Evolutionary conservation across 2,113 vertebrate species (phyloP).

Genomic region (Miniopterus natalensis): DNA sequence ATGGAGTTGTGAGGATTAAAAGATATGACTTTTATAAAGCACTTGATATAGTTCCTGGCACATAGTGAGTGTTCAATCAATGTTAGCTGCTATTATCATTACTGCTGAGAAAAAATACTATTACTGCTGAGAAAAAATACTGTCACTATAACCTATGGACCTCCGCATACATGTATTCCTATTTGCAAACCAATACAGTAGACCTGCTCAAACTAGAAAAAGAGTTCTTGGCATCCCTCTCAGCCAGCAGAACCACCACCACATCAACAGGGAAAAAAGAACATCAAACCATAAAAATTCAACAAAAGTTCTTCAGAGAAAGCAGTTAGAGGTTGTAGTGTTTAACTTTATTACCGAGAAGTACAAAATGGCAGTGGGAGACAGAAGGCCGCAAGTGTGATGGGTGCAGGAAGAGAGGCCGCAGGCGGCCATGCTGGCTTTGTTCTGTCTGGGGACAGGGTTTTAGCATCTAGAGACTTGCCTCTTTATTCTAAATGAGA

Average conservation of each 20-base stretch:
- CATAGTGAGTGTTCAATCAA: not conserved
- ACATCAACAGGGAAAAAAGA: not conserved
- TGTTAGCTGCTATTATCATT: not conserved
- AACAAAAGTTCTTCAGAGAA: not conserved
- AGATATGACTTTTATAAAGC: conserved; percentile 1
- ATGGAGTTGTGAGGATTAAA: not conserved
- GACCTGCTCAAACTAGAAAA: not conserved
- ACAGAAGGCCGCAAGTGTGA: not conserved
- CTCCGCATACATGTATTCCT: not conserved
- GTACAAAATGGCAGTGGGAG: not conserved
- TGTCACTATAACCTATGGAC: not conserved
- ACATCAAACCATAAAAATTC: not conserved
- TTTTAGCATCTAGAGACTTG: not conserved
- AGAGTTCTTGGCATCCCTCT: not conserved
- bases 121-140: not conserved
- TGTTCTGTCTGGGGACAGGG: not conserved
- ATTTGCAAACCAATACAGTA: not conserved
- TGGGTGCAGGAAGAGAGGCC: not conserved
- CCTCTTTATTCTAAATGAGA: conserved; percentile 37
- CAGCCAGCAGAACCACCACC: not conserved
- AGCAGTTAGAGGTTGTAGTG: not conserved
- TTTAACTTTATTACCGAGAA: not conserved
- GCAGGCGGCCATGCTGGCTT: not conserved
- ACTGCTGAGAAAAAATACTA: not conserved
- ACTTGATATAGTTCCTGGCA: not conserved